A percentile compares a stretch with the other conserved stretches of the same genome.
These are phyloP conservation scores for Alligator mississippiensis DNA, from an alignment of 2,113 vertebrate genomes.

Conservation along the genomic window DNA sequence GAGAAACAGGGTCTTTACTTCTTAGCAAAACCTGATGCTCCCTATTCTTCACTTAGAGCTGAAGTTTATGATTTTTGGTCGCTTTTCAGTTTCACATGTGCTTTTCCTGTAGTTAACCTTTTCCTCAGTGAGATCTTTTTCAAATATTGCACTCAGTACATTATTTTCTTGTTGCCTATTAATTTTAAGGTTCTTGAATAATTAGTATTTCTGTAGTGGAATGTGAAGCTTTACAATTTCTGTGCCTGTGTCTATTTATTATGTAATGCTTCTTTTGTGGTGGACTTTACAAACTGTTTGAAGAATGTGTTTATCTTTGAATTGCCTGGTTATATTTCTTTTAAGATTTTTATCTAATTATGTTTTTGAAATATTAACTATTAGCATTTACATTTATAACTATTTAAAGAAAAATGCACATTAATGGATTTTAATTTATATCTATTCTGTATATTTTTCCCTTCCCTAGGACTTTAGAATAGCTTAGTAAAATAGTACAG, in stretches of 20 bases:
- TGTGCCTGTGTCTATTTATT: neutral
- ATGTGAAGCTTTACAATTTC: neutral
- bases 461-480: too few relatives aligned
- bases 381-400: neutral
- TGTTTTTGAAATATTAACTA: neutral
- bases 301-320: neutral
- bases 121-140: neutral
- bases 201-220: neutral
- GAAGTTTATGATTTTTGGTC: neutral
- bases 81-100: slow-evolving; percentile 9
- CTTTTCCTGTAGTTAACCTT: slow-evolving; percentile 16
- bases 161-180: neutral
- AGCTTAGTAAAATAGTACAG: too few relatives aligned
- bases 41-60: slow-evolving; percentile 15
- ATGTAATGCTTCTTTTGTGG: neutral
- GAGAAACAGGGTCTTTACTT: slow-evolving; percentile 13
- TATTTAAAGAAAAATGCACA: neutral
- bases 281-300: neutral
- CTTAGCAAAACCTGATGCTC: neutral
- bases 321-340: neutral
- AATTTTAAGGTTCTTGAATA: neutral
- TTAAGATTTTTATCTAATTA: neutral
- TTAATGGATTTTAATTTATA: too few relatives aligned
- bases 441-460: too few relatives aligned
- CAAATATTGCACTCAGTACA: neutral